Conservation (phyloP, 2,797 vertebrate species). For the Gadopsis bispinosus region DNA sequence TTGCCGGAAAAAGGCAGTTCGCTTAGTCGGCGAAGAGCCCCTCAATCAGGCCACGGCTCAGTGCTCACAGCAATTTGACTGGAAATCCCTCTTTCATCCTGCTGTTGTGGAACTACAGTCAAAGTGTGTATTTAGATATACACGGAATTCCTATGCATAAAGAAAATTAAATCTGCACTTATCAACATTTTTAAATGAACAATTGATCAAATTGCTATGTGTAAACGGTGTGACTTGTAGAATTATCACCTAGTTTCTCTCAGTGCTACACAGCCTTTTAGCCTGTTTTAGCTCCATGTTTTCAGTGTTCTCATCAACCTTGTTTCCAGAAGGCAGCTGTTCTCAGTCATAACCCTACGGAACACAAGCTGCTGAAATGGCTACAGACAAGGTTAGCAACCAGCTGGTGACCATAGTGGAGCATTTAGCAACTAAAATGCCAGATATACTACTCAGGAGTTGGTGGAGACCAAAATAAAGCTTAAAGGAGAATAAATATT, state of each 20-base stretch:
- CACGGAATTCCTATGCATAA: background rate
- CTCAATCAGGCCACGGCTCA: constrained; percentile 59
- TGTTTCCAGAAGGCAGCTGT: background rate
- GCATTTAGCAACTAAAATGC: too few relatives aligned
- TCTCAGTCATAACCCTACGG: background rate
- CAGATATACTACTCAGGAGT: too few relatives aligned
- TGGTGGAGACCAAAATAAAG: too few relatives aligned
- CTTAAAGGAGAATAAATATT: too few relatives aligned
- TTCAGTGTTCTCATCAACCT: background rate
- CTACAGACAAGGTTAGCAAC: too few relatives aligned
- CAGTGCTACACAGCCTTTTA: background rate
- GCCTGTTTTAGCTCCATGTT: background rate
- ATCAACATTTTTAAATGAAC: background rate
- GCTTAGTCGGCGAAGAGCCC: constrained; percentile 37
- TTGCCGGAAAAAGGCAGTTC: constrained; percentile 39
- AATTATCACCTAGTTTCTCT: background rate
- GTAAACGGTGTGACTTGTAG: background rate
- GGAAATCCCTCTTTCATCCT: constrained; percentile 10
- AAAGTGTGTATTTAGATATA: background rate
- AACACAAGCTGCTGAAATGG: too few relatives aligned
- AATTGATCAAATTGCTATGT: background rate
- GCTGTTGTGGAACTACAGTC: constrained; percentile 14
- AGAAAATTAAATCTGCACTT: background rate
- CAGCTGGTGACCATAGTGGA: too few relatives aligned
- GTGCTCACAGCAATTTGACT: constrained; percentile 34